These are phyloP conservation scores for Zootoca vivipara DNA, from an alignment of 2,113 vertebrate species.

Conservation along the genomic window DNA sequence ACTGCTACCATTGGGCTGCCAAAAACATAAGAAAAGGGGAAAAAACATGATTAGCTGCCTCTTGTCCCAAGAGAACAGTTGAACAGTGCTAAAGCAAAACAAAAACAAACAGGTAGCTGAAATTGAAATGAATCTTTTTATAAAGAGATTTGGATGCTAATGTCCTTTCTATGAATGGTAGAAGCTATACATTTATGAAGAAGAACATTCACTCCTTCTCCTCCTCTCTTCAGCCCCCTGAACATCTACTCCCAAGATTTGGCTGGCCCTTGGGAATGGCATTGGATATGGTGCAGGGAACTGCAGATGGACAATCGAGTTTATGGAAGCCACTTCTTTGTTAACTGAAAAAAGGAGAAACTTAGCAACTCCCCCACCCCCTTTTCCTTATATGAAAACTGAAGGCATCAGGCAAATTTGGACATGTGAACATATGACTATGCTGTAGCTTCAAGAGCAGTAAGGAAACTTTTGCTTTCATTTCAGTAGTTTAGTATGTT, in stretches of 20 bases:
- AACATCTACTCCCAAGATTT: not conserved
- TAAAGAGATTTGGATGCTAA: not conserved
- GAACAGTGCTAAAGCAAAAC: not conserved
- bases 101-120: not conserved
- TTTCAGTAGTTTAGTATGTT: not conserved
- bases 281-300: not conserved
- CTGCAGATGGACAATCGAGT: not conserved
- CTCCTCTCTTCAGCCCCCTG: not conserved
- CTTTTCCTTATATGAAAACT: not conserved
- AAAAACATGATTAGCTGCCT: slow-evolving; percentile 47
- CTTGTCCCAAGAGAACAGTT: slow-evolving; percentile 38
- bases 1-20: slow-evolving; percentile 95
- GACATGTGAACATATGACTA: not conserved
- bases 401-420: not conserved
- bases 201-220: not conserved
- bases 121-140: not conserved
- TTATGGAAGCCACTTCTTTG: not conserved
- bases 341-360: not conserved
- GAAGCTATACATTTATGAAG: not conserved
- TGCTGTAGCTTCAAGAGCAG: not conserved
- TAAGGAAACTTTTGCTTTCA: not conserved
- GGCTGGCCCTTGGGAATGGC: not conserved
- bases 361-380: not conserved
- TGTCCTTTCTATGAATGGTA: not conserved
- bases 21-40: slow-evolving; percentile 54